Evolutionary conservation across 2,888 invertebrate species (phyloP).

Genomic region (Ecliptopera silaceata): DNA sequence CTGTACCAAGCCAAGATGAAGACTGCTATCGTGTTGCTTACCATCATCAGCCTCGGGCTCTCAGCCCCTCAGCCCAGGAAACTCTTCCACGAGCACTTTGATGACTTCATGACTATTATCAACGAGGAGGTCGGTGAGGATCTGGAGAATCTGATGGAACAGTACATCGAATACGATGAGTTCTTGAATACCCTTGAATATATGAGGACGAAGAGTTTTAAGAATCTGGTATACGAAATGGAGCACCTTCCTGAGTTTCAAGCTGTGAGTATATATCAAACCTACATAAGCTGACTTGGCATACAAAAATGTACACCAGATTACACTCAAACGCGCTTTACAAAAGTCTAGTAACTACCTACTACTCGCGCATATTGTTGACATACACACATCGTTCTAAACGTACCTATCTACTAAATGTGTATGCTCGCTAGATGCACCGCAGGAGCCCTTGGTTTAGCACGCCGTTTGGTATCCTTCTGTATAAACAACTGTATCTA

Average conservation of each 20-base stretch:
- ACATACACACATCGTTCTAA: too few relatives aligned
- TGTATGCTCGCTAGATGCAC: too few relatives aligned
- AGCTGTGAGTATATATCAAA: slow-evolving; percentile 63
- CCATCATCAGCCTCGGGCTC: slow-evolving; percentile 48
- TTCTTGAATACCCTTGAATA: slow-evolving; percentile 52
- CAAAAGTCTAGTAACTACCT: too few relatives aligned
- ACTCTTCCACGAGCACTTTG: slow-evolving; percentile 63
- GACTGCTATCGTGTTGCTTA: slow-evolving; percentile 46
- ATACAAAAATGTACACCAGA: too few relatives aligned
- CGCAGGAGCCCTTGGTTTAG: too few relatives aligned
- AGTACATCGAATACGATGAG: slow-evolving; percentile 60
- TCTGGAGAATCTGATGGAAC: slow-evolving; percentile 40
- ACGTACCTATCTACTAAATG: too few relatives aligned
- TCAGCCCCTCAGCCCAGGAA: slow-evolving; percentile 62
- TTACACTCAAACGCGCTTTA: too few relatives aligned
- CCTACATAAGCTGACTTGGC: too few relatives aligned
- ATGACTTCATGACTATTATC: slow-evolving; percentile 60
- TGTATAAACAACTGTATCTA: too few relatives aligned
- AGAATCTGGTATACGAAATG: slow-evolving; percentile 59
- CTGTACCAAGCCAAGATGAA: slow-evolving; percentile 50
- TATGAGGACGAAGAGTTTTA: slow-evolving; percentile 55
- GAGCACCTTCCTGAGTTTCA: slow-evolving; percentile 64
- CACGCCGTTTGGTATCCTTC: too few relatives aligned
- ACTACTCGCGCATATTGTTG: too few relatives aligned
- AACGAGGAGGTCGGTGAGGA: slow-evolving; percentile 46